A percentile compares a stretch with the other conserved stretches of the same genome.
Evolutionary conservation across 2,888 invertebrate species (phyloP).

Genomic region (Plagiodera versicolora): DNA sequence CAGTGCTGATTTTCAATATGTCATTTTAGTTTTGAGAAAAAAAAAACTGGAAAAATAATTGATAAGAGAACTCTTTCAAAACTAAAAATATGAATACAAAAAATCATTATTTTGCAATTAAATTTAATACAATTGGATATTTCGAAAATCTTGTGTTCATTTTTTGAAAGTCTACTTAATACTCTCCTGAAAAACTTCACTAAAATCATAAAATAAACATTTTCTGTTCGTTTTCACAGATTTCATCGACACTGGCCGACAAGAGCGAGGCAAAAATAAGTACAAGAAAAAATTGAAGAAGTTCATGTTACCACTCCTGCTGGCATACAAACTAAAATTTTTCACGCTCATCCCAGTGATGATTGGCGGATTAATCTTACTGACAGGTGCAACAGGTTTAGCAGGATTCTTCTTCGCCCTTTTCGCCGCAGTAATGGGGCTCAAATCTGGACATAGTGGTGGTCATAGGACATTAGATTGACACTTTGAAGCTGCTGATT

Average conservation of each 20-base stretch:
- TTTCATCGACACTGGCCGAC: constrained; percentile 29
- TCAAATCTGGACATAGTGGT: constrained; percentile 59
- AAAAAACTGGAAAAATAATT: too few relatives aligned
- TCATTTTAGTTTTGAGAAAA: too few relatives aligned
- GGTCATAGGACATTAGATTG: constrained; percentile 10
- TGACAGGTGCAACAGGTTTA: constrained; percentile 77
- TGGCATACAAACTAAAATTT: constrained; percentile 84
- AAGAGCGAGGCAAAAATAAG: constrained; percentile 53
- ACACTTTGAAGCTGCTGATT: too few relatives aligned
- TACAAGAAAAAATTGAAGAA: constrained; percentile 65
- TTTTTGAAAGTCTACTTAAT: too few relatives aligned
- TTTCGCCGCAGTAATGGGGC: constrained; percentile 79
- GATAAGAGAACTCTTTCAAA: too few relatives aligned
- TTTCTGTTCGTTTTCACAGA: constrained; percentile 28
- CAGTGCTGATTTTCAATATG: too few relatives aligned
- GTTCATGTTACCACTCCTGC: constrained; percentile 71
- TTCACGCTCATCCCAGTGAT: constrained; percentile 76
- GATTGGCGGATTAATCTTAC: constrained; percentile 69
- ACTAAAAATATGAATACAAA: too few relatives aligned
- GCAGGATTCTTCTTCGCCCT: constrained; percentile 88
- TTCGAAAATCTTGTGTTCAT: too few relatives aligned
- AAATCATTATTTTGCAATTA: too few relatives aligned
- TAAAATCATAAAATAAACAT: background rate
- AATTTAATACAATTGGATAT: too few relatives aligned
- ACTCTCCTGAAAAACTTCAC: too few relatives aligned